These are phyloP conservation scores for Cryptops parisi DNA, from an alignment of 2,888 invertebrate species.

Conservation along the genomic window DNA sequence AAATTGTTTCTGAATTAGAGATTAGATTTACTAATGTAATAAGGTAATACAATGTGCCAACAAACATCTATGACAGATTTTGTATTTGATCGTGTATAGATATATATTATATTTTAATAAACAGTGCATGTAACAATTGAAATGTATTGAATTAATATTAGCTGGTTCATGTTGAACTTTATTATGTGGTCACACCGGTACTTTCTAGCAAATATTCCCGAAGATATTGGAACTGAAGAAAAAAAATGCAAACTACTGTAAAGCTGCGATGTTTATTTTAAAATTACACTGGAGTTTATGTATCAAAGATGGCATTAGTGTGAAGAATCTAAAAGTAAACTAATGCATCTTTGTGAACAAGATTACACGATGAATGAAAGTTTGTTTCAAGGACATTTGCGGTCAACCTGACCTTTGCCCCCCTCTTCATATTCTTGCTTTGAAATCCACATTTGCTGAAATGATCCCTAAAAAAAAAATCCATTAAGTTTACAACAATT, in stretches of 20 bases:
- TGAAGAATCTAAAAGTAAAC: neutral
- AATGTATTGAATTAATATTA: too few relatives aligned
- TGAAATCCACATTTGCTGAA: constrained; percentile 99
- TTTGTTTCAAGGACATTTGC: constrained; percentile 51
- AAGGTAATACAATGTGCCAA: neutral
- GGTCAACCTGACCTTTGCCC: constrained; percentile 90
- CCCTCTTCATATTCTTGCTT: constrained; percentile 98
- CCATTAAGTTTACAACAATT: too few relatives aligned
- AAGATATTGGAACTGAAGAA: too few relatives aligned
- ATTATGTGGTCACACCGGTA: too few relatives aligned
- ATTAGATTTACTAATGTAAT: too few relatives aligned
- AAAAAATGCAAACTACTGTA: neutral
- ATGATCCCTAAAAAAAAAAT: constrained; percentile 56
- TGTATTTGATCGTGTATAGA: too few relatives aligned
- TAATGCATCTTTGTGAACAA: neutral
- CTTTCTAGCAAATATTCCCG: too few relatives aligned
- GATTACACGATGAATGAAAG: neutral
- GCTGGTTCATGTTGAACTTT: too few relatives aligned
- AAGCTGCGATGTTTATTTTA: neutral
- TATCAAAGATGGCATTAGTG: neutral
- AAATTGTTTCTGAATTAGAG: neutral
- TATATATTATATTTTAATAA: too few relatives aligned
- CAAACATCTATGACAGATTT: too few relatives aligned
- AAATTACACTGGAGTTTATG: neutral
- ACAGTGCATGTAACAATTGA: too few relatives aligned